Evolutionary conservation across 2,797 vertebrate species (phyloP).

Genomic region (Balearica regulorum): DNA sequence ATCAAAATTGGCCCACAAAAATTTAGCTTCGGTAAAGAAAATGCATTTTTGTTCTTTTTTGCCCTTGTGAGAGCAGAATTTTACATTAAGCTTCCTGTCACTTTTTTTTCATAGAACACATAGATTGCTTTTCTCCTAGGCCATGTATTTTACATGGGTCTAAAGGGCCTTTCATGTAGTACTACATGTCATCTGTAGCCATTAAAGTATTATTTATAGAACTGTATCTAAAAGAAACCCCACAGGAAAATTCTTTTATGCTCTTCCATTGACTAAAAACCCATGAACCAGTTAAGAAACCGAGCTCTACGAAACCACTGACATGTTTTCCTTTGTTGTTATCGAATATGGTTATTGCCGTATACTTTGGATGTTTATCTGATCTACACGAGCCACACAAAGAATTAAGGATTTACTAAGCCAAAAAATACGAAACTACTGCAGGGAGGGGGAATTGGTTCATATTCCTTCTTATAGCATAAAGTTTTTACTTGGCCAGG

Average conservation of each 20-base stretch:
- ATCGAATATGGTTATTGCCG: not conserved
- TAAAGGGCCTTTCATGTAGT: not conserved
- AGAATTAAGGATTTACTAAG: not conserved
- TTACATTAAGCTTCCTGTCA: not conserved
- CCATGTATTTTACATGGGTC: not conserved
- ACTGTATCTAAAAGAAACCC: not conserved
- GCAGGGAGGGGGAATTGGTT: not conserved
- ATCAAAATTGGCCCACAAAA: slow-evolving; percentile 7
- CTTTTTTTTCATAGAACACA: not conserved
- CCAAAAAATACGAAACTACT: not conserved
- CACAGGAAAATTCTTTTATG: not conserved
- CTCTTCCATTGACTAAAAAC: not conserved
- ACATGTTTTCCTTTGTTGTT: not conserved
- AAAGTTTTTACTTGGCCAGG: not conserved
- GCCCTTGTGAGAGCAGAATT: not conserved
- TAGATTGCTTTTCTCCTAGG: not conserved
- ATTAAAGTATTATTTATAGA: not conserved
- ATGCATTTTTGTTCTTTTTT: not conserved
- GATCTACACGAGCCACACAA: not conserved
- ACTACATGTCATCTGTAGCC: not conserved
- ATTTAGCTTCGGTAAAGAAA: not conserved
- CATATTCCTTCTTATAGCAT: not conserved
- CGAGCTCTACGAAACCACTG: not conserved
- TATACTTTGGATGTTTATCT: not conserved
- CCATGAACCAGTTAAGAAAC: not conserved